phyloP scores from a whole-genome alignment of 2,888 invertebrate genomes.

The Meiosimyza decipiens region DNA sequence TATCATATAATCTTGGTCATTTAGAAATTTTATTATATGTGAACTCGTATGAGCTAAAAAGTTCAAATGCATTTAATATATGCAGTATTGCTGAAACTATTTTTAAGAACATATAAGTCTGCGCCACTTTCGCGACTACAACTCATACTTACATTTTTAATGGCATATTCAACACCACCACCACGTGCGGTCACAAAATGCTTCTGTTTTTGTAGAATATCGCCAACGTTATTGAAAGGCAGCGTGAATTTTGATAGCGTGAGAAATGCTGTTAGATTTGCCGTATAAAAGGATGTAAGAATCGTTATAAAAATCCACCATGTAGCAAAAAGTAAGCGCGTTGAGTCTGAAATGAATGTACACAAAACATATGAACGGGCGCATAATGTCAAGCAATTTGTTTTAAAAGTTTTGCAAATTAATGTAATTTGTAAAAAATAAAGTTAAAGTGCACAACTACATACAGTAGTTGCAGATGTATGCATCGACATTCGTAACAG shows the following conservation, averaged over 20 bases:
- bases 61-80: no score
- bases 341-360: slow-evolving; percentile 74
- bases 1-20: no score
- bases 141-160: slow-evolving; percentile 70
- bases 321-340: slow-evolving; percentile 84
- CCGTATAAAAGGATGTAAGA: slow-evolving; percentile 89
- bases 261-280: slow-evolving; percentile 88
- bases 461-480: no score
- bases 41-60: no score
- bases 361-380: neutral
- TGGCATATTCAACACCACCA: slow-evolving; percentile 75
- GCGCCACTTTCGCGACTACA: no score
- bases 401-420: neutral
- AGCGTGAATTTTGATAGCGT: slow-evolving; percentile 87
- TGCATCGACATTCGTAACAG: no score
- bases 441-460: neutral
- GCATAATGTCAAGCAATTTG: neutral
- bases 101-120: no score
- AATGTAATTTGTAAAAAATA: slow-evolving; percentile 2
- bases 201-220: slow-evolving; percentile 74
- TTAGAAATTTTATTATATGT: no score
- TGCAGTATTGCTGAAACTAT: no score
- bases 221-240: slow-evolving; percentile 77
- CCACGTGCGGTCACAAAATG: slow-evolving; percentile 79
- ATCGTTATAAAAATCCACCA: slow-evolving; percentile 94